Evolutionary conservation across 2,888 invertebrate genomes (phyloP).

Genomic region (Caradrina clavipalpis): DNA sequence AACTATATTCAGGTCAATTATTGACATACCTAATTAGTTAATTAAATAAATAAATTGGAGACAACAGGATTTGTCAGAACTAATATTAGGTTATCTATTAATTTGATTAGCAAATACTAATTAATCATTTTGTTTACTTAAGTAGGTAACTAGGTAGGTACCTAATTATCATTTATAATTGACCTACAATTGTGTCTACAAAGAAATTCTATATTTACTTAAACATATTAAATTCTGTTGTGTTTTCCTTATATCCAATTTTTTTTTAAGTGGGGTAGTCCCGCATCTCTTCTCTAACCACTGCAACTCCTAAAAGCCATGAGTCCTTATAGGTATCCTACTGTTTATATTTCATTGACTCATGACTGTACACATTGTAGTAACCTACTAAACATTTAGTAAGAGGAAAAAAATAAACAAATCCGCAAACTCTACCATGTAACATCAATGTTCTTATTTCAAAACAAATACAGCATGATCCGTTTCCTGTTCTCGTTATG

Average conservation of each 20-base stretch:
- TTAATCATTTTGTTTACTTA: constrained; percentile 32
- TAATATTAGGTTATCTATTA: constrained; percentile 24
- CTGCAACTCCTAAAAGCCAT: too few species aligned
- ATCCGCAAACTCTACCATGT: neutral
- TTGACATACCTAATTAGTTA: constrained; percentile 10
- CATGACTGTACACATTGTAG: neutral
- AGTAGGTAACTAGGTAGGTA: neutral
- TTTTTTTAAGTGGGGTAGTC: too few species aligned
- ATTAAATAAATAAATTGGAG: constrained; percentile 39
- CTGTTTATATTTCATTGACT: constrained; percentile 12
- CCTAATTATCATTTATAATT: constrained; percentile 36
- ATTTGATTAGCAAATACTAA: constrained; percentile 37
- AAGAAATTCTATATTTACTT: neutral
- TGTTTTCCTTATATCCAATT: neutral
- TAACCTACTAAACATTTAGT: constrained; percentile 8
- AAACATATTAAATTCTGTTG: neutral
- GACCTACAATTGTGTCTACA: constrained; percentile 21
- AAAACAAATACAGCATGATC: constrained; percentile 24
- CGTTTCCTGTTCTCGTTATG: constrained; percentile 56
- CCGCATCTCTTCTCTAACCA: too few species aligned
- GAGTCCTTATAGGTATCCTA: neutral
- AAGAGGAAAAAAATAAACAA: constrained; percentile 1
- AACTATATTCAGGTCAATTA: constrained; percentile 34
- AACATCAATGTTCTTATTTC: constrained; percentile 13
- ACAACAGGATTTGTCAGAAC: constrained; percentile 41